A percentile compares a stretch with the other conserved stretches of the same genome.
These are phyloP conservation scores for Antitype chi DNA, from an alignment of 2,888 invertebrate genomes.

Conservation along the genomic window DNA sequence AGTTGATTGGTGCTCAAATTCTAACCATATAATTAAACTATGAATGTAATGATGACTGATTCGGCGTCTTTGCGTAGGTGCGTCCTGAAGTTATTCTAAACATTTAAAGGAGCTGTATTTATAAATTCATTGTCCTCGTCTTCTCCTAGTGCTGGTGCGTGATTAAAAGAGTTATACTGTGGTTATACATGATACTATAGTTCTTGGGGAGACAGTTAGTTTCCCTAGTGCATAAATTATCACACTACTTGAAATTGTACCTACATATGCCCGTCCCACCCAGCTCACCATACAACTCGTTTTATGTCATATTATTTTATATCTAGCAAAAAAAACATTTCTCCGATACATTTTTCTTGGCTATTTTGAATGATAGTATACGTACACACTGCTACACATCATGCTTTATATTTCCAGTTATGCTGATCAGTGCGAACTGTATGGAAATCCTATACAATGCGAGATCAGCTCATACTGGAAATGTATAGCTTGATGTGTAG, in stretches of 20 bases:
- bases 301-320: constrained; percentile 3
- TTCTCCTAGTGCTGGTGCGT: not conserved
- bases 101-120: not conserved
- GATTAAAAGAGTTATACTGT: not conserved
- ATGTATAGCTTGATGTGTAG: too few species aligned
- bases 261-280: too few species aligned
- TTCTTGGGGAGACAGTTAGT: not conserved
- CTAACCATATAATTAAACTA: constrained; percentile 8
- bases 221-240: not conserved
- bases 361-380: constrained; percentile 19
- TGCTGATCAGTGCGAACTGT: too few species aligned
- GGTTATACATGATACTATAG: not conserved
- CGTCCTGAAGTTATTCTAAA: not conserved
- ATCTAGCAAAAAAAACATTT: constrained; percentile 13
- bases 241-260: not conserved
- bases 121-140: not conserved
- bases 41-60: constrained; percentile 3
- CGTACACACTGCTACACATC: too few species aligned
- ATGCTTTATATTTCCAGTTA: too few species aligned
- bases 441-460: too few species aligned
- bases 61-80: not conserved
- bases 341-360: not conserved
- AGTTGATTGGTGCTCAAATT: constrained; percentile 5
- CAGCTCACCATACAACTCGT: too few species aligned
- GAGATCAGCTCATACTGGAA: too few species aligned